Conservation (phyloP, 2,113 vertebrate genomes). For the Sisor rabdophorus region DNA sequence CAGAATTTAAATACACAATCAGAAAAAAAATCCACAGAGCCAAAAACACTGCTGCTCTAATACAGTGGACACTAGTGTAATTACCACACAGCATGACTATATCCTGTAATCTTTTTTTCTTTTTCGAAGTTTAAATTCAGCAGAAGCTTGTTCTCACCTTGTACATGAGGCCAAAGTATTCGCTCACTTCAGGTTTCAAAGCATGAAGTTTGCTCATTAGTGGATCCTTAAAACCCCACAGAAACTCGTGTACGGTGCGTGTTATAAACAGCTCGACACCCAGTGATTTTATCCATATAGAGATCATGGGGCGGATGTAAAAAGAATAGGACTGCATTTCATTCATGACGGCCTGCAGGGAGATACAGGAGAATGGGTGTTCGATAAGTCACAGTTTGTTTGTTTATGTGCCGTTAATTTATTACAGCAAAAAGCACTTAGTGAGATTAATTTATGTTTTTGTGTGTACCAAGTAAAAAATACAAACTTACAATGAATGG, state of each 20-base stretch:
- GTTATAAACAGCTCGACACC: slow-evolving; percentile 76
- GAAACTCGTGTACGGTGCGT: slow-evolving; percentile 76
- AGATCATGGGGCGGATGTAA: slow-evolving; percentile 55
- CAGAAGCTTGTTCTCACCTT: slow-evolving; percentile 69
- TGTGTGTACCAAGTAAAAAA: neutral
- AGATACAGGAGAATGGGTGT: neutral
- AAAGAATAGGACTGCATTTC: slow-evolving; percentile 67
- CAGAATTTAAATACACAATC: neutral
- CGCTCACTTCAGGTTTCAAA: slow-evolving; percentile 70
- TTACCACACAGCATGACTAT: neutral
- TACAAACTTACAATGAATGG: slow-evolving; percentile 82
- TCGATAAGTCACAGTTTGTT: neutral
- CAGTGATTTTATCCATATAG: slow-evolving; percentile 58
- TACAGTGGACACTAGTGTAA: neutral
- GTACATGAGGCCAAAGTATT: slow-evolving; percentile 85
- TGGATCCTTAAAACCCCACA: slow-evolving; percentile 93
- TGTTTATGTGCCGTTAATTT: neutral
- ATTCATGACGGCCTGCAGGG: slow-evolving; percentile 79
- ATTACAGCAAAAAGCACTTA: neutral
- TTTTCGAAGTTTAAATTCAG: neutral
- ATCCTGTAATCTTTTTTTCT: neutral
- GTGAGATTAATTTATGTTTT: neutral
- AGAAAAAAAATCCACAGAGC: neutral
- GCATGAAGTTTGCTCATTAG: slow-evolving; percentile 73
- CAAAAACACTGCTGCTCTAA: neutral